Base-by-base conservation (phyloP, 2,888 invertebrate genomes). In the Cryptophagus acutangulus region DNA sequence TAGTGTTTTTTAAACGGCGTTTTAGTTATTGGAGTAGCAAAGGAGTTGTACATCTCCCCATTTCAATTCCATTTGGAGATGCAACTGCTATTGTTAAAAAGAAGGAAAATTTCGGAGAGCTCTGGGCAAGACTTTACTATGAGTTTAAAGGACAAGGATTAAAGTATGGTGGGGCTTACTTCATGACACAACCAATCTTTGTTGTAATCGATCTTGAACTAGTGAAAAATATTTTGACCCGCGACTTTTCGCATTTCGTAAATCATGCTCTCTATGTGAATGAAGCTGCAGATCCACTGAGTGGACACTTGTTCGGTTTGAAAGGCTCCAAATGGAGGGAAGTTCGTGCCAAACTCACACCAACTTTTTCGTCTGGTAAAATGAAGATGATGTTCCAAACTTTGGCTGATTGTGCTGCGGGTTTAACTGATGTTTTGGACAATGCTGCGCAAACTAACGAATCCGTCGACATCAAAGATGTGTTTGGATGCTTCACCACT, bases 301-400 rank as follows among this genome's bases (percentile, higher is more conserved):
- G 75, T 1, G 74, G 67, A 0, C 75, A 76, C 55, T 57, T 82
- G 1, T 77, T 81, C 49, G 65, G 72, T 44, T 56, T 74, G 30
- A 67, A 68, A 34, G 78, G 75, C 1, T 64, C 71, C 8, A 67
- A 71, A 17, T 84, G 84, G 83, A 78, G 73, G 53, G 69, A 66
- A 9, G 58, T 82, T 14, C 70, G 83, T 9, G 45, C 70, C 0
- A 79, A 80, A 50, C 61, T 83, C 52, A 73, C 81, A 1, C 78
- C 81, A 0, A 73, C 77, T 0, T 84, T 82, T 52, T 75, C 81
- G 0, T 72, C 79, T 0, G 79, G 77, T 3, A 82, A 81, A 60
- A 65, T 83, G 40, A 82, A 78, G 58, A 71, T 67, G 2, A 78
- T 82, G 76, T 80, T 77, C 51, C 70, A 70, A 0, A 71, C 76